Evolutionary conservation across 2,888 invertebrate species (phyloP).

Genomic region (Habrosyne pyritoides): DNA sequence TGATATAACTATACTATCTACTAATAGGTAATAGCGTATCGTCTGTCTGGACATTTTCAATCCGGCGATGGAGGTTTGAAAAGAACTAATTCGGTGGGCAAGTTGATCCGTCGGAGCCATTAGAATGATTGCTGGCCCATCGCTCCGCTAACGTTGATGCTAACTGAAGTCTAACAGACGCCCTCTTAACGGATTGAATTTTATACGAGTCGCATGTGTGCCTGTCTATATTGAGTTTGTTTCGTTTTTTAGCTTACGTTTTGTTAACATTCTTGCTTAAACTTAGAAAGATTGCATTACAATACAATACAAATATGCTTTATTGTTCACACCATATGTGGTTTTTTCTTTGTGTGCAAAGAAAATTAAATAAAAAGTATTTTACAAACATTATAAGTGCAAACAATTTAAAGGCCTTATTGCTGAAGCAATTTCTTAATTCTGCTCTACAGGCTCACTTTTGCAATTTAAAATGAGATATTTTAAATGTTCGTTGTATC

Average conservation of each 20-base stretch:
- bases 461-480: too few relatives aligned
- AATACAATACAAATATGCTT: too few relatives aligned
- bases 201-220: slow-evolving; percentile 42
- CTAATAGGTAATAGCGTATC: slow-evolving; percentile 35
- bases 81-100: slow-evolving; percentile 75
- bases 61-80: slow-evolving; percentile 72
- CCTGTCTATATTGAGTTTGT: slow-evolving; percentile 10
- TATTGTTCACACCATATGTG: too few relatives aligned
- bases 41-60: slow-evolving; percentile 70
- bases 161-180: slow-evolving; percentile 58
- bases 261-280: not conserved
- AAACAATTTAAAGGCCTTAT: too few relatives aligned
- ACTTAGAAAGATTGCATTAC: too few relatives aligned
- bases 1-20: slow-evolving; percentile 12
- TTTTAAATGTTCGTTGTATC: too few relatives aligned
- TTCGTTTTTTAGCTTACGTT: slow-evolving; percentile 1
- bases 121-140: slow-evolving; percentile 75
- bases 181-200: slow-evolving; percentile 78
- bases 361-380: too few relatives aligned
- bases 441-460: too few relatives aligned
- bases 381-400: too few relatives aligned
- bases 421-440: too few relatives aligned
- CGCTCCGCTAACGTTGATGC: slow-evolving; percentile 55
- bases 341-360: too few relatives aligned
- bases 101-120: slow-evolving; percentile 66